phyloP scores from a whole-genome alignment of 2,888 invertebrate genomes.

The Watsonalla cultraria region DNA sequence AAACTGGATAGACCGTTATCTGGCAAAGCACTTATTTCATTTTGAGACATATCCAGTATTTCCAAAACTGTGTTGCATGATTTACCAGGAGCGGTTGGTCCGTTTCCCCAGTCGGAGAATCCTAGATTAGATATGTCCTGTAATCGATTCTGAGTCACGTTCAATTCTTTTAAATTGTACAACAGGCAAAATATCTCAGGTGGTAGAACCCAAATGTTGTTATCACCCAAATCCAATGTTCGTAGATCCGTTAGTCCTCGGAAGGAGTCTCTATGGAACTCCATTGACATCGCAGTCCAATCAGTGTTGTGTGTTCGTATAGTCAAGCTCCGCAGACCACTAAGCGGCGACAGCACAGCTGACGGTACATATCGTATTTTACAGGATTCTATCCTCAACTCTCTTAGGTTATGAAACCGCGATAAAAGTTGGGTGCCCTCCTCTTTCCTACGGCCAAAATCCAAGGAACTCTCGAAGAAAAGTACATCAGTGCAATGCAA shows the following conservation, averaged over 20 bases:
- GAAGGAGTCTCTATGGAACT: conserved; percentile 85
- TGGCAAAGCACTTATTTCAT: conserved; percentile 84
- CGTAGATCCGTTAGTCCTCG: conserved; percentile 83
- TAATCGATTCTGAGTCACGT: conserved; percentile 87
- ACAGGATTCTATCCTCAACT: conserved; percentile 86
- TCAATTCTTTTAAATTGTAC: conserved; percentile 82
- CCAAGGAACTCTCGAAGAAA: conserved; percentile 85
- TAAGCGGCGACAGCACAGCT: conserved; percentile 82
- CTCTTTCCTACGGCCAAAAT: conserved; percentile 75
- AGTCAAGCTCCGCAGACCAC: conserved; percentile 81
- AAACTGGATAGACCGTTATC: conserved; percentile 85
- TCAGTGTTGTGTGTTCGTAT: conserved; percentile 87
- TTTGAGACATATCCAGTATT: conserved; percentile 85
- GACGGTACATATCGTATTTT: conserved; percentile 87
- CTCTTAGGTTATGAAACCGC: conserved; percentile 81
- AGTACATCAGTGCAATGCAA: conserved; percentile 85
- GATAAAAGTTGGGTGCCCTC: conserved; percentile 78
- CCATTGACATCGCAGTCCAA: conserved; percentile 88
- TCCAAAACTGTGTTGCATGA: conserved; percentile 85
- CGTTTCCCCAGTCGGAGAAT: conserved; percentile 85
- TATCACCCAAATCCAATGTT: conserved; percentile 84
- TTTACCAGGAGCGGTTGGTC: conserved; percentile 82
- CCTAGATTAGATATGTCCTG: conserved; percentile 88
- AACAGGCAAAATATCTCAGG: conserved; percentile 85
- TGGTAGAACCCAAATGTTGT: conserved; percentile 87